Evolutionary conservation across 2,113 vertebrate genomes (phyloP).

Genomic region (Channa argus): DNA sequence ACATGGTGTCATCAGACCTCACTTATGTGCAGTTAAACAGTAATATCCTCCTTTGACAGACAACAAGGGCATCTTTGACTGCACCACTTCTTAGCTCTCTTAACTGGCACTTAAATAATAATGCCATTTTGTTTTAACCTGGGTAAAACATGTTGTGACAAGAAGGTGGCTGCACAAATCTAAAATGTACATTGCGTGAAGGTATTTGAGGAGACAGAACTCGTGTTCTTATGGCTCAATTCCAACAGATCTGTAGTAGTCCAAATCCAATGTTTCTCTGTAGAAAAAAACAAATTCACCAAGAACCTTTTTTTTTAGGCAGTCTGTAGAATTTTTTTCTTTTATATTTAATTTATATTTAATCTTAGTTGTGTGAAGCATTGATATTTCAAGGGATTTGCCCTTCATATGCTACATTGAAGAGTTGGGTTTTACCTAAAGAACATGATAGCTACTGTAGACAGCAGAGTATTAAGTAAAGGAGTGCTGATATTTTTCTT

Average conservation of each 20-base stretch:
- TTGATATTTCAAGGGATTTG: slow-evolving; percentile 42
- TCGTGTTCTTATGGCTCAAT: slow-evolving; percentile 37
- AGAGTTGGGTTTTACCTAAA: neutral
- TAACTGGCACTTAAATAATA: neutral
- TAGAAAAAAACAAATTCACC: slow-evolving; percentile 35
- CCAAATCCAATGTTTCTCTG: slow-evolving; percentile 45
- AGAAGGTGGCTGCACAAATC: slow-evolving; percentile 42
- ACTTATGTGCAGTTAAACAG: slow-evolving; percentile 10
- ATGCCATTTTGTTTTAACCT: slow-evolving; percentile 9
- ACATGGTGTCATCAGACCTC: slow-evolving; percentile 9
- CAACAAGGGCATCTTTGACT: slow-evolving; percentile 28
- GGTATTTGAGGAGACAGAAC: slow-evolving; percentile 28
- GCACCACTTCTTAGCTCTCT: neutral
- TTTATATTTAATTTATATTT: slow-evolving; percentile 55
- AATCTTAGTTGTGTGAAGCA: slow-evolving; percentile 45
- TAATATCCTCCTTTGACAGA: slow-evolving; percentile 16
- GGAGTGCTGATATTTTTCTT: slow-evolving; percentile 33
- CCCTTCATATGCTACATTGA: slow-evolving; percentile 2
- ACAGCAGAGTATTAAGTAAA: slow-evolving; percentile 37
- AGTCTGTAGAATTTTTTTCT: neutral
- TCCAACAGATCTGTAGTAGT: slow-evolving; percentile 44
- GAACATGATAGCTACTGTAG: neutral
- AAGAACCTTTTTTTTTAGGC: neutral
- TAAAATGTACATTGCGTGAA: slow-evolving; percentile 23
- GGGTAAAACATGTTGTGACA: neutral